Evolutionary conservation across 2,888 invertebrate genomes (phyloP), one percentile per base, ranked within the genome.

Genomic region (Sarcophaga variegata): DNA sequence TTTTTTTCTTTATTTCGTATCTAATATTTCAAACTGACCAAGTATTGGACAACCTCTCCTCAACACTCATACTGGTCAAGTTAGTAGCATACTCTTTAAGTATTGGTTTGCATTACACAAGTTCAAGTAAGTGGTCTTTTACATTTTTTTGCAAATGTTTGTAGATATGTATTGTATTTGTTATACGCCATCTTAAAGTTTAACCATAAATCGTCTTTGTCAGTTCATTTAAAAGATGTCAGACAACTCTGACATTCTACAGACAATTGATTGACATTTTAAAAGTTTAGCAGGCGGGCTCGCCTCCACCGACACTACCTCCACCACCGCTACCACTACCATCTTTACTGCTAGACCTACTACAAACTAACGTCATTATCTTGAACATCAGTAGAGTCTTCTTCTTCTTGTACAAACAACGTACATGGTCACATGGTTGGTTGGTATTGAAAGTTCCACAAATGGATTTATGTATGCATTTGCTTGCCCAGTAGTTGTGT

Each of bases 151-250:
- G 54, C 54, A 54, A 54, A 14, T 54, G 54, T 17, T 54, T 54
- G 54, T 54, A 54, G 12, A 2, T 14, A 14, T 54, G 54, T 60
- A 17, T 27, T 72, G 6, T 72, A 54, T 77, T 83, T 81, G 80
- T 64, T 81, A 67, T 83, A 85, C 90, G 90, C 91, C 91, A 91
- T 92, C 91, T 92, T 91, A 89, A 90, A 90, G 86, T 88, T 89
- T 89, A 90, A 88, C 90, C 90, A 92, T 91, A 91, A 92, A 90
- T 92, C 91, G 92, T 92, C 91, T 92, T 92, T 91, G 91, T 91
- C 91, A 91, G 92, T 92, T 92, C 91, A 92, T 92, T 92, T 92
- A 92, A 92, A 92, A 92, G 90, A 92, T 92, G 92, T 92, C 92
- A 91, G 92, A 92, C 91, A 90, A 90, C 90, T 90, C 90, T 88